Percentiles rank a stretch among this genome's conserved stretches.
These are phyloP conservation scores for Papilio gigon DNA, from an alignment of 2,888 invertebrate genomes.

Conservation along the genomic window DNA sequence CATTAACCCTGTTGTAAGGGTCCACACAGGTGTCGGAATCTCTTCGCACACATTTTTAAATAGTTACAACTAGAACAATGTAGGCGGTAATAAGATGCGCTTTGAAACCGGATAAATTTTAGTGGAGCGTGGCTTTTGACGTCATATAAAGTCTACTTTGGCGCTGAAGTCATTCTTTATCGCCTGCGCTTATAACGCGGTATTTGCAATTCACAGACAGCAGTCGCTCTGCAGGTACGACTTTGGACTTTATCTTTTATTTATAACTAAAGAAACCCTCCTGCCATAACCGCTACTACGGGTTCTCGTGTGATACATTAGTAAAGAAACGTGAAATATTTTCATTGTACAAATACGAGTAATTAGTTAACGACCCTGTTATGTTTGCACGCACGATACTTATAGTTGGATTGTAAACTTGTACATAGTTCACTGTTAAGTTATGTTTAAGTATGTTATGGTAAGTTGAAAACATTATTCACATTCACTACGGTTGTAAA, in stretches of 20 bases:
- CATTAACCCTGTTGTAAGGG: constrained; percentile 37
- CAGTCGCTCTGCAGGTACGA: constrained; percentile 71
- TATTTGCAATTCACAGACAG: constrained; percentile 80
- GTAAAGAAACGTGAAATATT: constrained; percentile 22
- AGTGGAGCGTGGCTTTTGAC: constrained; percentile 22
- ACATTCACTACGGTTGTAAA: constrained; percentile 14
- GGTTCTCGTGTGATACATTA: constrained; percentile 17
- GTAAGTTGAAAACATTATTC: constrained; percentile 11
- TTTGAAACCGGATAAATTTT: constrained; percentile 49
- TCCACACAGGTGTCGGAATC: constrained; percentile 13
- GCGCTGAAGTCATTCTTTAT: constrained; percentile 57
- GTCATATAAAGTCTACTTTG: constrained; percentile 43
- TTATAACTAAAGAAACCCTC: constrained; percentile 74
- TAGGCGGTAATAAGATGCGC: constrained; percentile 48
- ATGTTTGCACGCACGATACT: constrained; percentile 27
- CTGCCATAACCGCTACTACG: constrained; percentile 50
- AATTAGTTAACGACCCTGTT: constrained; percentile 26
- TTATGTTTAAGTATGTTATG: constrained; percentile 32
- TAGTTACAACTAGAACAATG: constrained; percentile 22
- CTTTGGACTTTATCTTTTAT: constrained; percentile 79
- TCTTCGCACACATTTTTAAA: constrained; percentile 25
- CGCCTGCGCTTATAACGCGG: constrained; percentile 57
- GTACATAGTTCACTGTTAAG: constrained; percentile 30
- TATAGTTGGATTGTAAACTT: constrained; percentile 29
- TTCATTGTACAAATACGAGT: constrained; percentile 25